A percentile compares a stretch with the other conserved stretches of the same genome.
phyloP scores from a whole-genome alignment of 2,113 vertebrate genomes.

The Syngnathus scovelli region DNA sequence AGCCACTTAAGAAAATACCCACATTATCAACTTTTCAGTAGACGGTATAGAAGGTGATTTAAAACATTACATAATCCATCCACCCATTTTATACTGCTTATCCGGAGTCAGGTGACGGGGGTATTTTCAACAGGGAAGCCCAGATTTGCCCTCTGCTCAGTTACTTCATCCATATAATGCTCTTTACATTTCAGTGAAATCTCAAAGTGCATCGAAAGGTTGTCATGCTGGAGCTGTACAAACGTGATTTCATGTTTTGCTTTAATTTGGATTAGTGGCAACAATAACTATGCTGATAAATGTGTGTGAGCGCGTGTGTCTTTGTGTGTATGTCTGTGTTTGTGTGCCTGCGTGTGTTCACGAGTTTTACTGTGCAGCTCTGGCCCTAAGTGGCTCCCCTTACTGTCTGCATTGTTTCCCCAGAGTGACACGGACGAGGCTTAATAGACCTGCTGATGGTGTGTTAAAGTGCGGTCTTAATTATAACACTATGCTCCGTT shows the following conservation, averaged over 20 bases:
- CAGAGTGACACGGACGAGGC: conserved; percentile 52
- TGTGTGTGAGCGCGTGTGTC: neutral
- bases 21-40: too few species aligned
- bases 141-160: too few species aligned
- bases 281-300: neutral
- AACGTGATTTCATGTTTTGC: neutral
- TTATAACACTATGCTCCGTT: conserved; percentile 55
- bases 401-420: conserved; percentile 38
- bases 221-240: neutral
- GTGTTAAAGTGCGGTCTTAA: conserved; percentile 59
- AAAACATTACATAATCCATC: too few species aligned
- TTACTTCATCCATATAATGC: too few species aligned
- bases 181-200: too few species aligned
- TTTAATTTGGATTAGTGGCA: conserved; percentile 10
- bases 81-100: too few species aligned
- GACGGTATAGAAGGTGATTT: too few species aligned
- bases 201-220: too few species aligned
- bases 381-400: conserved; percentile 37
- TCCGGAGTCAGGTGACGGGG: too few species aligned
- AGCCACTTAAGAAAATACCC: too few species aligned
- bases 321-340: neutral
- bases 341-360: neutral
- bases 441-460: conserved; percentile 55
- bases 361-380: conserved; percentile 14
- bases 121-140: too few species aligned